Conservation (phyloP, 2,888 invertebrate genomes). For the Folsomia manolachei region DNA sequence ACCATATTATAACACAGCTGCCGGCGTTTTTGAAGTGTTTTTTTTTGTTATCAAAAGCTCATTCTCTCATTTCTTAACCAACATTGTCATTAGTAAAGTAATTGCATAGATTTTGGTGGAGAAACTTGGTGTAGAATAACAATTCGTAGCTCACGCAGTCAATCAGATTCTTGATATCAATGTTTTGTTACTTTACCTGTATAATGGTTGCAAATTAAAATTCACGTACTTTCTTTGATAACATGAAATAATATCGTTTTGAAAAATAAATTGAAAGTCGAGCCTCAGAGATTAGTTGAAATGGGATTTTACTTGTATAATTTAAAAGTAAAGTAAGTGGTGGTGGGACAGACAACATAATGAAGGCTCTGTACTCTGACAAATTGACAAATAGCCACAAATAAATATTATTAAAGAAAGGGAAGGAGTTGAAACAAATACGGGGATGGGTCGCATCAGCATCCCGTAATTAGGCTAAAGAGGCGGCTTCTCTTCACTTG, state of each 20-base stretch:
- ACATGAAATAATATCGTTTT: too few species aligned
- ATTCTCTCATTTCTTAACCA: background rate
- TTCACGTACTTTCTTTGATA: background rate
- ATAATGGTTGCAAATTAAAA: background rate
- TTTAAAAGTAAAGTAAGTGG: background rate
- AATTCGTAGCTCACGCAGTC: too few species aligned
- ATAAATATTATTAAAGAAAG: background rate
- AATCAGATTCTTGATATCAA: too few species aligned
- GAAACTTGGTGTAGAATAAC: too few species aligned
- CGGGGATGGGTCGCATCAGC: slow-evolving; percentile 18
- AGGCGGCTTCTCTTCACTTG: slow-evolving; percentile 19
- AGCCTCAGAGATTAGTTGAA: too few species aligned
- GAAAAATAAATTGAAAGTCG: too few species aligned
- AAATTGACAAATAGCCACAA: slow-evolving; percentile 6
- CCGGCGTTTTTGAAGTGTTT: background rate
- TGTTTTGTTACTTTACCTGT: too few species aligned
- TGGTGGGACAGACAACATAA: background rate
- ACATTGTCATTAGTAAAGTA: background rate
- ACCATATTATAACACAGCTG: too few species aligned
- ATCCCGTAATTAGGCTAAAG: slow-evolving; percentile 28
- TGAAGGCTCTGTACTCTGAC: background rate
- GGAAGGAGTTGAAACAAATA: slow-evolving; percentile 21
- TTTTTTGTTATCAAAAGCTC: background rate
- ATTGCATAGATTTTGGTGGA: background rate
- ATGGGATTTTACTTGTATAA: too few species aligned